Percentiles rank a stretch among this genome's conserved stretches.
These are phyloP conservation scores for Limnephilus lunatus DNA, from an alignment of 2,888 invertebrate species.

Conservation along the genomic window DNA sequence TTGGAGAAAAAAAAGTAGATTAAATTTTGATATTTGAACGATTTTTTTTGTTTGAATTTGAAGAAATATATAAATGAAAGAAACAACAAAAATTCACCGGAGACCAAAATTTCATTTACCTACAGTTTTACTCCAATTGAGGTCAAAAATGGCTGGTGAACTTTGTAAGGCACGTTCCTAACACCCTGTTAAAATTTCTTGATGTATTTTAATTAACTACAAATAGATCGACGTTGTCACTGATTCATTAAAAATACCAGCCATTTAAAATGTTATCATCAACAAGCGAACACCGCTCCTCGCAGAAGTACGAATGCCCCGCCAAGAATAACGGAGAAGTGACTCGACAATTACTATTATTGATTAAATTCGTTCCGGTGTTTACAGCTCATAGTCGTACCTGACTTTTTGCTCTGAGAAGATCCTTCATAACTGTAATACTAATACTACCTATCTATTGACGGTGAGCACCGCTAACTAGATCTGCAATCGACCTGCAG, in stretches of 20 bases:
- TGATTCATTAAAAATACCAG: background rate
- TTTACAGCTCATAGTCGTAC: background rate
- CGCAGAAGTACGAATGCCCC: background rate
- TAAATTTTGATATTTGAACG: too few relatives aligned
- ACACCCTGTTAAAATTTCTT: too few relatives aligned
- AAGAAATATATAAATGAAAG: too few relatives aligned
- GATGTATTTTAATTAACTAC: background rate
- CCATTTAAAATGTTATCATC: background rate
- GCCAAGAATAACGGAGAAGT: background rate
- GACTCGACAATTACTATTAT: background rate
- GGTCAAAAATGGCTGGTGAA: too few relatives aligned
- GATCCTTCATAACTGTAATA: background rate
- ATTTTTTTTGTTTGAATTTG: too few relatives aligned
- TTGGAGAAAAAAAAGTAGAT: too few relatives aligned
- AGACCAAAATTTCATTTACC: too few relatives aligned
- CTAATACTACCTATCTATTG: background rate
- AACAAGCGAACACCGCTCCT: background rate
- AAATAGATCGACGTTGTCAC: background rate
- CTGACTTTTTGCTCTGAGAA: constrained; percentile 2
- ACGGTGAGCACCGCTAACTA: background rate
- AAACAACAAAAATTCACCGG: too few relatives aligned
- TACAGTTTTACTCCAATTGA: too few relatives aligned
- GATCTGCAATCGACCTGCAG: background rate
- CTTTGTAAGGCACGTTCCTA: too few relatives aligned
- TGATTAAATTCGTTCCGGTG: background rate